Conservation (phyloP, 37 sponge, comb jelly and placozoan genomes). For the Ianthella basta region DNA sequence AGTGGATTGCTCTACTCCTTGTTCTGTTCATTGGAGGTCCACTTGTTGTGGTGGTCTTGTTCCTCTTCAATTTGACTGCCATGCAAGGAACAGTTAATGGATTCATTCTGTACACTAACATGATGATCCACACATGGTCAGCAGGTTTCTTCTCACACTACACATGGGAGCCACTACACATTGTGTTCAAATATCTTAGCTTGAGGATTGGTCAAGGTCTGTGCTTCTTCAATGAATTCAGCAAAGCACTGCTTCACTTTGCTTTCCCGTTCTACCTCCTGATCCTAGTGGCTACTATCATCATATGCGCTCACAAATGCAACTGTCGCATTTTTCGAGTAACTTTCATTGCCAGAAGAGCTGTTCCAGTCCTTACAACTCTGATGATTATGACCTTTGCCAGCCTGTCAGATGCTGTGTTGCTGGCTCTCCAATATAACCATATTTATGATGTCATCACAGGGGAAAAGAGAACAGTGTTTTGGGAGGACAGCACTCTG, state of each 20-base stretch:
- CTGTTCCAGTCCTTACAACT: constrained; percentile 36
- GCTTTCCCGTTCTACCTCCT: constrained; percentile 33
- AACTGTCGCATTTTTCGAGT: neutral
- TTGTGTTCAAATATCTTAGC: neutral
- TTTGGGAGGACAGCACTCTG: neutral
- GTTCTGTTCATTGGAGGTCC: neutral
- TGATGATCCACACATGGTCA: neutral
- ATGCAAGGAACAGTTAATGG: neutral
- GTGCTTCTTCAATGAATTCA: neutral
- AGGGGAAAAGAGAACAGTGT: neutral
- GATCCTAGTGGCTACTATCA: constrained; percentile 29
- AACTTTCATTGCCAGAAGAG: neutral
- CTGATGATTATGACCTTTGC: constrained; percentile 28
- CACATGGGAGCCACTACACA: neutral
- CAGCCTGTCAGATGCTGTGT: neutral
- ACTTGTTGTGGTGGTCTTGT: neutral
- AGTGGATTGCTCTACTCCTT: neutral
- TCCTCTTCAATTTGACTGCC: neutral
- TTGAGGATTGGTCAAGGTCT: neutral
- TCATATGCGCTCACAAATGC: neutral
- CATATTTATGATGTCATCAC: neutral
- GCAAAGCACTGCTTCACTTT: neutral
- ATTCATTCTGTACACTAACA: neutral
- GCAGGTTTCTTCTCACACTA: neutral
- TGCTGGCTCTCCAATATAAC: neutral